Percentiles rank a stretch among this genome's conserved stretches.
Evolutionary conservation across 2,888 invertebrate species (phyloP).

Genomic region (Bembecia ichneumoniformis): DNA sequence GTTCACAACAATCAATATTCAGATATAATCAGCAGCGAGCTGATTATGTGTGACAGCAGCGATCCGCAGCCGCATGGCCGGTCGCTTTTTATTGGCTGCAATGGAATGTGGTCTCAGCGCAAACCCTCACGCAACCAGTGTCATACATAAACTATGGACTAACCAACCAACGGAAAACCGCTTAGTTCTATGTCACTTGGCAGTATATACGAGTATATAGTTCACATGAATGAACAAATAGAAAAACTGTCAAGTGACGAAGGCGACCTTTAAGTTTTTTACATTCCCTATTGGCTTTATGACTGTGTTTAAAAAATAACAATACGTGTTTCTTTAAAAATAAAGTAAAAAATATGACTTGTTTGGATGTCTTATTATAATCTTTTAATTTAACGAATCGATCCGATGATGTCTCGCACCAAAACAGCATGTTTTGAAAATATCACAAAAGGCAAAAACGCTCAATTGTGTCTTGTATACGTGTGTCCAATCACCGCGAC

Average conservation of each 20-base stretch:
- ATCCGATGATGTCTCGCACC: too few species aligned
- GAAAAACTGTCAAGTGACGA: too few species aligned
- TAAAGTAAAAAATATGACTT: too few species aligned
- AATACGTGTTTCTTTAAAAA: too few species aligned
- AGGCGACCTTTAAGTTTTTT: too few species aligned
- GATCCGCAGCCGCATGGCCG: neutral
- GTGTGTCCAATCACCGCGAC: constrained; percentile 32
- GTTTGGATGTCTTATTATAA: too few species aligned
- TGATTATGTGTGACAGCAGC: neutral
- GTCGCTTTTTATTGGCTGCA: neutral
- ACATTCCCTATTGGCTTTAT: too few species aligned
- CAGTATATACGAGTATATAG: too few species aligned
- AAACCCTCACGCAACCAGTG: constrained; percentile 23
- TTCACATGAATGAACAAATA: too few species aligned
- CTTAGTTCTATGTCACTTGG: constrained; percentile 7
- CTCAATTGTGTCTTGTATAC: constrained; percentile 1
- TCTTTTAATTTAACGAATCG: too few species aligned
- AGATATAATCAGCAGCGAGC: neutral
- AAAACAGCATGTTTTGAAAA: too few species aligned
- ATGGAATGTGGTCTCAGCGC: constrained; percentile 9
- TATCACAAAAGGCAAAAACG: neutral
- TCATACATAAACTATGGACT: constrained; percentile 10
- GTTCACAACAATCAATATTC: neutral
- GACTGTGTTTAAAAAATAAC: too few species aligned
- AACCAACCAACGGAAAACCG: constrained; percentile 10